Evolutionary conservation across 2,113 vertebrate species (phyloP), one percentile per base, ranked within the genome.

Genomic region (Calonectris borealis): DNA sequence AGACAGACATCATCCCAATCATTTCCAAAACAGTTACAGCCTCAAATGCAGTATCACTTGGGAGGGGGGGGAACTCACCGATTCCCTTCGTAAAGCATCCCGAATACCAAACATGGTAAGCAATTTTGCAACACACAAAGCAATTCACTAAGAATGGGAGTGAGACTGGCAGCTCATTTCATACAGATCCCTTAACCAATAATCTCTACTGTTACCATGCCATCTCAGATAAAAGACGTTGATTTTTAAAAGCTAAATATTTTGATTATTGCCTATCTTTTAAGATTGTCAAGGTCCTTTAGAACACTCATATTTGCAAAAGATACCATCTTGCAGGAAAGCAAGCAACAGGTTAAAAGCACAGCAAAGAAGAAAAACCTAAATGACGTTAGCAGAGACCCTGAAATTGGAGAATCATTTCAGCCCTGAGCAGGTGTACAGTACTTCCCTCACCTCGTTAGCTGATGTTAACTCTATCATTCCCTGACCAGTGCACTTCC

Each of bases 51-150:
- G 18, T 27, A 81, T 68, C 44, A 27, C 61, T 29, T 38, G 31
- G 9, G 20, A 18, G 51, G 25, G 42, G 18, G 8, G 9, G 0
- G 3, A 57, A 54, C 36, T 70, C 77, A 40, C 11, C 0, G 0
- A 42, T n/a, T 66, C 51, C 65, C 58, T 60, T 34, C 18, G 46
- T 52, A 71, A 78, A 83, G 57, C 44, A 71, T 19, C 34, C 54
- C 1, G 1, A 83, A 79, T 12, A 79, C 26, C 57, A 84, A 75
- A 78, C 20, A 6, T 0, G 1, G n/a, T 20, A 70, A 72, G 58
- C 32, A 77, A 48, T 40, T 88, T 34, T 38, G 31, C 62, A 73
- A 51, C n/a, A 66, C 14, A 31, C 16, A 62, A 48, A 89, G 14
- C 25, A 84, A 34, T 66, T 86, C n/a, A 75, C 32, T 49, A 49